Evolutionary conservation across 2,888 invertebrate species (phyloP), one percentile per base, ranked within the genome.

Genomic region (Heliconius erato): DNA sequence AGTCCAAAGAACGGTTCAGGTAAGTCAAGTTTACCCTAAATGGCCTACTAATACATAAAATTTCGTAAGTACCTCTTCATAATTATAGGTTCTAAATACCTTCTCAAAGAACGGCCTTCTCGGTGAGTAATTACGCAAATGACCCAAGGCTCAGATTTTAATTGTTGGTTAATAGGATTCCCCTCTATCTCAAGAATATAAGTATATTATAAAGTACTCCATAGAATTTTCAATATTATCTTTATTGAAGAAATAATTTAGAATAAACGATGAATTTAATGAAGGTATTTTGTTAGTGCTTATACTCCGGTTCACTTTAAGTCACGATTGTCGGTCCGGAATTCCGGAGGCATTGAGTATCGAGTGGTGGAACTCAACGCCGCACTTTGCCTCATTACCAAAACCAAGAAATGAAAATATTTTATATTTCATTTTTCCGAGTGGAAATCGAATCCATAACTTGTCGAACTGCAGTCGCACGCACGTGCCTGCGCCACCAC

Each of bases 61-160:
- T 35, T 76, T 59, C 23, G 14, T 54, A 32, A 63, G 32, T 32
- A 19, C 26, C 14, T 74, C 74, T 63, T 65, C 67, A 69, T 71
- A 79, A 82, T 84, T 78, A 84, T 82, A 69, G 79, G 79, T 82
- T 77, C 54, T 78, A 74, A 84, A 84, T 84, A 82, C 82, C 83
- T 82, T 67, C 72, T 82, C 77, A 69, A 72, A 79, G 81, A 79
- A 79, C 79, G 81, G 82, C 83, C 85, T 85, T 81, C 81, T 26
- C 84, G 71, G 79, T 86, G 85, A 86, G 85, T 85, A 83, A 86
- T 86, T 85, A 86, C 84, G 80, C 84, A 84, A 86, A 86, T 83
- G 86, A 84, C 79, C 78, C 79, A 74, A 79, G 81, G 81, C 84
- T 84, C 79, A 80, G 82, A 86, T 86, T 82, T 86, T 86, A 86